Conservation (phyloP, 92 coral and sea anemone species). For the Virgularia gustaviana region DNA sequence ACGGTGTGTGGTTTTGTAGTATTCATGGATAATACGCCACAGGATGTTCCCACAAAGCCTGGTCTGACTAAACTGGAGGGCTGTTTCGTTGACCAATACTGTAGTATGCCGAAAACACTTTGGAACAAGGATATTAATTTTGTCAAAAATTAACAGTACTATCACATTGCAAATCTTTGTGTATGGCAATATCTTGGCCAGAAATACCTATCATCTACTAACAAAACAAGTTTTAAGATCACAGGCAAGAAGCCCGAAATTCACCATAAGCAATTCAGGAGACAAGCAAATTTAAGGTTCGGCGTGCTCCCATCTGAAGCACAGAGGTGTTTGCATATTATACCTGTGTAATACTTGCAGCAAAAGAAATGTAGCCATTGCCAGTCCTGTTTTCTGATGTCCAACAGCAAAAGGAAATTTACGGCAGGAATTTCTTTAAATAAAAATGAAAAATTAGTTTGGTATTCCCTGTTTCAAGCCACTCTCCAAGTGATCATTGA, state of each 20-base stretch:
- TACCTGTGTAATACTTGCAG: slow-evolving; percentile 45
- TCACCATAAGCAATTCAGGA: slow-evolving; percentile 24
- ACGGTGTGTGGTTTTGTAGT: slow-evolving; percentile 48
- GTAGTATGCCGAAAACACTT: slow-evolving; percentile 50
- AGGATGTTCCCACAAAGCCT: slow-evolving; percentile 49
- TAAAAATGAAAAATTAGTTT: no score
- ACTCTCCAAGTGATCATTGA: no score
- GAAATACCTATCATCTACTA: slow-evolving; percentile 25
- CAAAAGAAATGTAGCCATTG: slow-evolving; percentile 57
- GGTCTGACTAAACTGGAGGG: slow-evolving; percentile 55
- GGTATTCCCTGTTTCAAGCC: no score
- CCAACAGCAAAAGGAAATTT: no score
- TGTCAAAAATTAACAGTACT: slow-evolving; percentile 42
- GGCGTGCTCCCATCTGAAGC: no score
- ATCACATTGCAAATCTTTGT: slow-evolving; percentile 44
- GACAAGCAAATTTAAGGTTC: slow-evolving; percentile 35
- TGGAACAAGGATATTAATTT: slow-evolving; percentile 56
- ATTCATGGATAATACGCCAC: slow-evolving; percentile 47
- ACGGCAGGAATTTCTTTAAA: no score
- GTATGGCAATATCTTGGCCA: slow-evolving; percentile 54
- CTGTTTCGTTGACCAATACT: slow-evolving; percentile 52
- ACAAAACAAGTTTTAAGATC: slow-evolving; percentile 33
- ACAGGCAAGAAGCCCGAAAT: slow-evolving; percentile 33
- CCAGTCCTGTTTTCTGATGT: no score
- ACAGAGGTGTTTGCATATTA: slow-evolving; percentile 43